phyloP scores from a whole-genome alignment of 2,797 vertebrate genomes.

The Arctocebus calabarensis region DNA sequence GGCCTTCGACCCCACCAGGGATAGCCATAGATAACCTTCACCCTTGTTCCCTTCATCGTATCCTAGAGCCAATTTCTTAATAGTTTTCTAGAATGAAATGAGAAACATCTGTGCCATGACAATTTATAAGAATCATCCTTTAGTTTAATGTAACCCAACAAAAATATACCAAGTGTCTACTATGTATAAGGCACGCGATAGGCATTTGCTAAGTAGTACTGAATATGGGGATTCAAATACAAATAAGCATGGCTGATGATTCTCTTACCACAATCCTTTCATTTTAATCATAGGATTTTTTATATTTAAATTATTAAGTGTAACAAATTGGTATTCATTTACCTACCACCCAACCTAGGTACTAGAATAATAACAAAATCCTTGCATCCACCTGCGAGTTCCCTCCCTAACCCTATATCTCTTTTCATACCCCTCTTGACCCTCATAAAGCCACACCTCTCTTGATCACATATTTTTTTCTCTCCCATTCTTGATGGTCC shows the following conservation, averaged over 20 bases:
- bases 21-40: not conserved
- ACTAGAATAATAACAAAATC: not conserved
- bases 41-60: not conserved
- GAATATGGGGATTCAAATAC: not conserved
- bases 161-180: not conserved
- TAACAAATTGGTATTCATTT: not conserved
- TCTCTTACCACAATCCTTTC: not conserved
- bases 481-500: not conserved
- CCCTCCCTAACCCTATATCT: not conserved
- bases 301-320: not conserved
- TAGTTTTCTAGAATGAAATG: not conserved
- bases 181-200: not conserved
- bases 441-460: not conserved
- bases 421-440: not conserved
- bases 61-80: not conserved
- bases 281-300: not conserved
- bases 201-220: not conserved
- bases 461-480: not conserved
- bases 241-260: not conserved
- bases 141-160: not conserved
- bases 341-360: not conserved
- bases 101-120: not conserved
- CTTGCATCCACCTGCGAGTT: not conserved
- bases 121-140: constrained; percentile 18
- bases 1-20: not conserved